A percentile compares a stretch with the other conserved stretches of the same genome.
Conservation (phyloP, 2,888 invertebrate species). For the Unio delphinus region DNA sequence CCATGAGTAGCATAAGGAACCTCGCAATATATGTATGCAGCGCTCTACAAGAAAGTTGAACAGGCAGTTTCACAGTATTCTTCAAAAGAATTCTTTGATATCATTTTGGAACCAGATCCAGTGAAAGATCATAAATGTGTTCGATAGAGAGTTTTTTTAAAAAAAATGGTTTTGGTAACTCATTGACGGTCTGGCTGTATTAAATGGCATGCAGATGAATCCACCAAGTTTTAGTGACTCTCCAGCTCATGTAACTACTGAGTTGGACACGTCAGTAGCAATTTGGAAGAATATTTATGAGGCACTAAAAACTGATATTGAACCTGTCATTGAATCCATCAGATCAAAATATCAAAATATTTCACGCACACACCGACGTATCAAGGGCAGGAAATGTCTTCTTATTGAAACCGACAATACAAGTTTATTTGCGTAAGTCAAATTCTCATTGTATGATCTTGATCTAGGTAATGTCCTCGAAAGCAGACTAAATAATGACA, state of each 20-base stretch:
- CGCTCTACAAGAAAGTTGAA: neutral
- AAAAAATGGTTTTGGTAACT: too few relatives aligned
- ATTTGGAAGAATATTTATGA: slow-evolving; percentile 19
- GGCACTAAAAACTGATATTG: slow-evolving; percentile 12
- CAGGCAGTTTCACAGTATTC: slow-evolving; percentile 11
- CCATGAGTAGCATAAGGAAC: slow-evolving; percentile 14
- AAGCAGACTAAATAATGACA: slow-evolving; percentile 10
- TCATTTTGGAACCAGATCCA: neutral
- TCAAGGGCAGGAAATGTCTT: slow-evolving; percentile 21
- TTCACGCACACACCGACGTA: slow-evolving; percentile 2
- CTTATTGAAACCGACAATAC: slow-evolving; percentile 23
- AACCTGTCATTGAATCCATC: slow-evolving; percentile 12
- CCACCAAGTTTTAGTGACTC: slow-evolving; percentile 4
- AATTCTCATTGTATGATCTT: slow-evolving; percentile 24
- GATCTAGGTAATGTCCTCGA: slow-evolving; percentile 38
- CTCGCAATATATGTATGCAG: neutral
- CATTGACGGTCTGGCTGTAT: neutral
- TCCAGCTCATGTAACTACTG: slow-evolving; percentile 11
- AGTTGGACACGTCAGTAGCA: slow-evolving; percentile 28
- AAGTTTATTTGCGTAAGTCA: slow-evolving; percentile 28
- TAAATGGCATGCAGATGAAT: slow-evolving; percentile 4
- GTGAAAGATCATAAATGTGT: neutral
- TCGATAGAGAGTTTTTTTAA: too few relatives aligned
- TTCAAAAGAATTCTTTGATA: neutral
- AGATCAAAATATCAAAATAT: slow-evolving; percentile 4